Base-by-base conservation (phyloP, 2,113 vertebrate genomes). In the Oncorhynchus nerka region DNA sequence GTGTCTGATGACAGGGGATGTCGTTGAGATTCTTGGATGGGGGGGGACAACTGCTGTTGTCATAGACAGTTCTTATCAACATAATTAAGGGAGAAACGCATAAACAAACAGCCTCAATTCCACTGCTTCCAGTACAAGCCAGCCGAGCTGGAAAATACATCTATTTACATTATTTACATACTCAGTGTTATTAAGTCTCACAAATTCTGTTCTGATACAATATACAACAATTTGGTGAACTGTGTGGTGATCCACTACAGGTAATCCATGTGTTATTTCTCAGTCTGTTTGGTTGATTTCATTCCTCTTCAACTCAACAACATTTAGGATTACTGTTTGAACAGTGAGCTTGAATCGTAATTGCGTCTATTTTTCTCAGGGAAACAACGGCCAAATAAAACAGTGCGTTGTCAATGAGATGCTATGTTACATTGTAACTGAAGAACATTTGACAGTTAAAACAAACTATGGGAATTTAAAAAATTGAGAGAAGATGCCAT, bases 1-100 rank as follows among this genome's bases (percentile, higher is more conserved):
- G 51, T n/a, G 13, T 28, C n/a, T 77, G 77, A 74, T 76, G 75
- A 79, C 73, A 78, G 61, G 32, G 22, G 13, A 69, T 75, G 75
- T 79, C 66, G 49, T 20, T 13, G 51, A 48, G 34, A 75, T 61
- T 59, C n/a, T 28, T 3, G 24, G 19, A 75, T 39, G 30, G 71
- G 66, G 20, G 65, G 6, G 6, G 15, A 51, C 32, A 11, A 39
- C 39, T 19, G 66, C 70, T 39, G 22, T 49, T 79, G 26, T 71
- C 67, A 34, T 28, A 45, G 68, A 68, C 20, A 75, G 7, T 55
- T 49, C 61, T 77, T 67, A 77, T 67, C 62, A 67, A 72, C 68
- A 13, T 34, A 61, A 66, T 68, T 68, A 6, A 74, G 62, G 26
- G 39, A 62, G 49, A 68, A 71, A 19, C 5, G 45, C 59, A 26